Percentiles rank a stretch among this genome's conserved stretches.
Evolutionary conservation across 2,797 vertebrate species (phyloP).

Genomic region (Alauda arvensis): DNA sequence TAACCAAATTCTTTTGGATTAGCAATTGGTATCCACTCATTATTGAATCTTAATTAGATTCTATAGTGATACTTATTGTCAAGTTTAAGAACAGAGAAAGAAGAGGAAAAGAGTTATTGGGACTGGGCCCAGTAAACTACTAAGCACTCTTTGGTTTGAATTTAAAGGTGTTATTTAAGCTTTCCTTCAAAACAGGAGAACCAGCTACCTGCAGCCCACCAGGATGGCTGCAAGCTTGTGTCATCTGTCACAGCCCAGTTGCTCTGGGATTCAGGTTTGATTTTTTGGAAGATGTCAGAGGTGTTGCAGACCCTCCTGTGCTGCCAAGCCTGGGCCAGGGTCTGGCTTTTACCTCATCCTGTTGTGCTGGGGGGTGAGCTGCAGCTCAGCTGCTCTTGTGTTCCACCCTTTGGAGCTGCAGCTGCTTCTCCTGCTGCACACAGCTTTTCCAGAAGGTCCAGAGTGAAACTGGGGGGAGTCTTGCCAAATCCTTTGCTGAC

Average conservation of each 20-base stretch:
- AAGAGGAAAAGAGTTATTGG: neutral
- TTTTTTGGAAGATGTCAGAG: neutral
- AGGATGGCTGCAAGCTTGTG: neutral
- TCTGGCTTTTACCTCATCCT: neutral
- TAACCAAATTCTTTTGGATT: conserved; percentile 29
- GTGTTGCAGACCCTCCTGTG: neutral
- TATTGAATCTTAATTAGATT: conserved; percentile 45
- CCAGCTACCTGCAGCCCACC: neutral
- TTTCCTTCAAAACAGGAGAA: neutral
- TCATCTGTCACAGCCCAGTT: neutral
- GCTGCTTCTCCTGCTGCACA: neutral
- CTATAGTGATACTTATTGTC: neutral
- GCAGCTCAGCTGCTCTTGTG: accelerated
- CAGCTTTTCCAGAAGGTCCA: neutral
- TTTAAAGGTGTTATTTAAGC: neutral
- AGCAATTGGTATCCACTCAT: conserved; percentile 31
- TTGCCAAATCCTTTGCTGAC: neutral
- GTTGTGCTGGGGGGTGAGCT: accelerated
- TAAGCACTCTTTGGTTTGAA: neutral
- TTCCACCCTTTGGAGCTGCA: neutral
- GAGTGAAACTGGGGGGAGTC: neutral
- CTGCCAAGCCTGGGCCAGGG: accelerated
- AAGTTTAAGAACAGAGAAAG: neutral
- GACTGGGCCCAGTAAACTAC: neutral
- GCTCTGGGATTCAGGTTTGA: neutral